Percentiles rank a stretch among this genome's conserved stretches.
These are phyloP conservation scores for Atrina japonica DNA, from an alignment of 2,888 invertebrate species.

Conservation along the genomic window DNA sequence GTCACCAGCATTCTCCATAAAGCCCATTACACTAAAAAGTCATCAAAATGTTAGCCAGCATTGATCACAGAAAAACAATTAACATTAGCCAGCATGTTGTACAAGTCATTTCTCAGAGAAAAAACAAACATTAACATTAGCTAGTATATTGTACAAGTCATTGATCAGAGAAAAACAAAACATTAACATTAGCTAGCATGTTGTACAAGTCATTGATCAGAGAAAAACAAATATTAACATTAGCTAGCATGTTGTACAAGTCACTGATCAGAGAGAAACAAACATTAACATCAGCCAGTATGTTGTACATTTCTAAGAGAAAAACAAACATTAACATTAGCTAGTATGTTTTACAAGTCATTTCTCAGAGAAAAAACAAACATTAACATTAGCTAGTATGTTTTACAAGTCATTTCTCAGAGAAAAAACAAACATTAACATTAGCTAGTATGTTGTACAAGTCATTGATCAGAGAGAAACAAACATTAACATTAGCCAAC, in stretches of 20 bases:
- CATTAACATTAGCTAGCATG: background rate
- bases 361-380: too few species aligned
- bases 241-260: background rate
- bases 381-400: background rate
- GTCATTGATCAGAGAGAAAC: constrained; percentile 22
- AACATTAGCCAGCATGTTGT: background rate
- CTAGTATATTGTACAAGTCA: background rate
- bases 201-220: background rate
- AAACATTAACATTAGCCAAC: background rate
- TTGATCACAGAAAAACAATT: constrained; percentile 36
- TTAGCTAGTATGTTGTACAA: background rate
- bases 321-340: too few species aligned
- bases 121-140: constrained; percentile 19
- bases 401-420: background rate
- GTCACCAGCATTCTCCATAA: constrained; percentile 89
- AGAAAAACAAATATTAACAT: constrained; percentile 23
- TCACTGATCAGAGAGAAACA: background rate
- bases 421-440: constrained; percentile 23
- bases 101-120: background rate
- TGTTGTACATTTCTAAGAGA: too few species aligned
- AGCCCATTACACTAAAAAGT: constrained; percentile 86
- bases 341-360: too few species aligned
- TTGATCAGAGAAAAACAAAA: constrained; percentile 25
- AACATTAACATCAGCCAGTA: too few species aligned
- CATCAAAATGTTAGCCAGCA: too few species aligned